A percentile compares a stretch with the other conserved stretches of the same genome.
phyloP scores from a whole-genome alignment of 2,888 invertebrate genomes.

The Spialia ferax region DNA sequence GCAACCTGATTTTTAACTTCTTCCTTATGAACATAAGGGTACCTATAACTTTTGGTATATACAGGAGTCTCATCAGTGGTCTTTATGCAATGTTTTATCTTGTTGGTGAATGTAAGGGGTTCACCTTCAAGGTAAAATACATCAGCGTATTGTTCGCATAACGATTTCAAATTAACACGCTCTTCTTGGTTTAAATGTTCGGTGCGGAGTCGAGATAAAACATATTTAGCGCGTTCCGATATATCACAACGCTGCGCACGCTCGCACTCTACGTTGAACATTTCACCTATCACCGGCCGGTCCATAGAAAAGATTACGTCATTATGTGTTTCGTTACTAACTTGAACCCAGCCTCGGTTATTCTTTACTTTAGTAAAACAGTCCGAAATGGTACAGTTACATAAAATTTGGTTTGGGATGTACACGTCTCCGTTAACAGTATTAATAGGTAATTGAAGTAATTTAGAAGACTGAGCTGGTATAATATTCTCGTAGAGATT shows the following conservation, averaged over 20 bases:
- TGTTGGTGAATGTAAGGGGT: slow-evolving; percentile 22
- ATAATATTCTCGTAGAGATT: slow-evolving; percentile 48
- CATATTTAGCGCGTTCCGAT: not conserved
- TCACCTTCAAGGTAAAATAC: not conserved
- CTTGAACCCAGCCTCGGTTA: not conserved
- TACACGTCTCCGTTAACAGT: slow-evolving; percentile 24
- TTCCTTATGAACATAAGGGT: slow-evolving; percentile 36
- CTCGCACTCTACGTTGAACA: not conserved
- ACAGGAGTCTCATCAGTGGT: slow-evolving; percentile 40
- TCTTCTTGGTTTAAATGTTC: slow-evolving; percentile 4
- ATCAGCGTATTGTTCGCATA: not conserved
- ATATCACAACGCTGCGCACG: not conserved
- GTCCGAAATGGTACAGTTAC: not conserved
- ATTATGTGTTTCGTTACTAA: not conserved
- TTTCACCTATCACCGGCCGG: not conserved
- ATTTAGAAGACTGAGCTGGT: slow-evolving; percentile 42
- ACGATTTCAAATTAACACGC: not conserved
- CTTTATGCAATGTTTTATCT: slow-evolving; percentile 30
- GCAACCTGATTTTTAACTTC: slow-evolving; percentile 38
- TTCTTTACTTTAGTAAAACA: not conserved
- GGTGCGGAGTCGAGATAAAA: not conserved
- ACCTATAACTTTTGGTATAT: slow-evolving; percentile 41
- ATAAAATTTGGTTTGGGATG: not conserved
- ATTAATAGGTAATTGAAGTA: slow-evolving; percentile 44
- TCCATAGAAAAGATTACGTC: not conserved